Evolutionary conservation across 2,113 vertebrate genomes (phyloP), one percentile per base, ranked within the genome.

Genomic region (Siniperca knerii): DNA sequence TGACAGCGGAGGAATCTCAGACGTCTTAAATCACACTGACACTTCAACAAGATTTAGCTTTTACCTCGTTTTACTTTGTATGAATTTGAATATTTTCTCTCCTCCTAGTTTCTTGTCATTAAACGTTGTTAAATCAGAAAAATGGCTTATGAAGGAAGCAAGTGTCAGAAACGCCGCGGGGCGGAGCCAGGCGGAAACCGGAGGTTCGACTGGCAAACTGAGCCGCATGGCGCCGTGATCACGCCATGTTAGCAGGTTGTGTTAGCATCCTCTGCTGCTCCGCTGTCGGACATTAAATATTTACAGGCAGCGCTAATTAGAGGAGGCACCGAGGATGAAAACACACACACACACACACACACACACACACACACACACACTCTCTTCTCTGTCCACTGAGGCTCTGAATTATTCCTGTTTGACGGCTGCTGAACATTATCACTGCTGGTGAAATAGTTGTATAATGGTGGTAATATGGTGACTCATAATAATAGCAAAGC

Each of bases 241-340:
- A n/a, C n/a, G 8, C 66, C 44, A n/a, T 5, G n/a, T 48, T 67
- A 46, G 40, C 65, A 46, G 64, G 37, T 52, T 65, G 65, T 52
- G 74, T 67, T 71, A 66, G 81, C 70, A 74, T 82, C 83, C 37
- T 55, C 64, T 61, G 75, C 57, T 60, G 73, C 62, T 74, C 71
- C 1, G 25, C 76, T 64, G 71, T 42, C 72, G 0, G 44, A 89
- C 81, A 84, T 85, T 54, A 89, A 87, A 87, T 83, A 89, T 85
- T 83, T 62, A 89, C 76, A 89, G 52, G 54, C 80, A 70, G 57
- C 5, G 66, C 76, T 87, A 89, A 89, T 89, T 91, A 83, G 73
- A 68, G 37, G 68, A 77, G 57, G 71, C 23, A 72, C 75, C 57
- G 23, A 58, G 71, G 61, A 48, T 46, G 18, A 57, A 70, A 65